phyloP scores from a whole-genome alignment of 2,888 invertebrate species.

The Erebia ligea region DNA sequence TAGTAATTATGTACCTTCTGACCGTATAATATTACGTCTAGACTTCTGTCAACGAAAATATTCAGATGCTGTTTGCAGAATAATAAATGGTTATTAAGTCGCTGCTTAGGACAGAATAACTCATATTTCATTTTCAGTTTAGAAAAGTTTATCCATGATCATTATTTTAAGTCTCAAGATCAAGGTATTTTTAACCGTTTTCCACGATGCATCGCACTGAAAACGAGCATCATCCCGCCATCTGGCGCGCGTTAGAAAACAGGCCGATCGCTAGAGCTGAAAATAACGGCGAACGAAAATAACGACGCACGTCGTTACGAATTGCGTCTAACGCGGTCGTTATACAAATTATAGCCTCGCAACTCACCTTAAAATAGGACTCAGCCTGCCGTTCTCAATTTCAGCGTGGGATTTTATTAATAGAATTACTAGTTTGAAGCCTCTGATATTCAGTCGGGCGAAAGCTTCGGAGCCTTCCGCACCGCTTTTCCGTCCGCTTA shows the following conservation, averaged over 20 bases:
- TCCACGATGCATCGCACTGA: conserved; percentile 11
- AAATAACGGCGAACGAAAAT: conserved; percentile 67
- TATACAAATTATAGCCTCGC: conserved; percentile 46
- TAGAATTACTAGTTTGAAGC: conserved; percentile 52
- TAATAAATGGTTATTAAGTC: too few relatives aligned
- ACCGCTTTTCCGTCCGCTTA: conserved; percentile 46
- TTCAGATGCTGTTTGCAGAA: too few relatives aligned
- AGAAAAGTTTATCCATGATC: not conserved
- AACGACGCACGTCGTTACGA: conserved; percentile 59
- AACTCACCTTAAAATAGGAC: conserved; percentile 58
- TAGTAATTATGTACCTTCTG: too few relatives aligned
- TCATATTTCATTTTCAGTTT: not conserved
- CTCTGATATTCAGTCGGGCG: conserved; percentile 62
- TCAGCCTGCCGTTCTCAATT: conserved; percentile 51
- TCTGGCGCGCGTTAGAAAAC: conserved; percentile 54
- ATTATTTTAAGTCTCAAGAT: conserved; percentile 15
- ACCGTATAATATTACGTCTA: too few relatives aligned
- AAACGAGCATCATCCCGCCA: conserved; percentile 52
- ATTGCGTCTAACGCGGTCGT: conserved; percentile 52
- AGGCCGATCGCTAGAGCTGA: conserved; percentile 48
- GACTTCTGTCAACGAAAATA: too few relatives aligned
- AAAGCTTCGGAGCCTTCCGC: conserved; percentile 65
- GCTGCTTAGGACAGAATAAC: not conserved
- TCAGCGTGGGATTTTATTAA: conserved; percentile 54
- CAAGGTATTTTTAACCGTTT: conserved; percentile 1